Base-by-base conservation (phyloP, 2,888 invertebrate genomes). In the Alviniconcha strummeri region DNA sequence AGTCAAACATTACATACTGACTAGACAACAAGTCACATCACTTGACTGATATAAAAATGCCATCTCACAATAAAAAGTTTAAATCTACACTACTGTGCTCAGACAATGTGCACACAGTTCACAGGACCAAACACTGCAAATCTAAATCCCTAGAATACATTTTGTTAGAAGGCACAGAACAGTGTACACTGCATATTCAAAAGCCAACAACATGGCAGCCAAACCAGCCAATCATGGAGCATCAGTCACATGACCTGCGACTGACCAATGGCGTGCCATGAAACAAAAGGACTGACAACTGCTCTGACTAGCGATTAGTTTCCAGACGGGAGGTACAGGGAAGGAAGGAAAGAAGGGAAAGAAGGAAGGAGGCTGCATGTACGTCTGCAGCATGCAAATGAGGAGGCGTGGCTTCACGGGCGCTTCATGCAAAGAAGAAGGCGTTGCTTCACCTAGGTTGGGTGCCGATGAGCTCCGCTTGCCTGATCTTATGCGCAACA, bases 391-490 rank as follows among this genome's bases (percentile, higher is more conserved):
- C 83, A 81, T 80, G 82, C 83, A 64, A 80, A 36, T 19, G 60
- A 56, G 71, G 69, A 78, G 79, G 69, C 52, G 60, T 60, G 54
- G 78, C 77, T n/a, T 11, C 17, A 17, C 52, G 55, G 71, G n/a
- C 67, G 76, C 82, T 60, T 71, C 84, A 83, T 84, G 84, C 84
- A 74, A 83, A 81, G 69, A 55, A 84, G 64, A 80, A 85, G 75
- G 82, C 83, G 76, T 74, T 87, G 89, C 89, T 86, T 94, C 94
- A 97, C 97, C 97, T 97, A 98, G 95, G 95, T 97, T 97, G 92
- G 98, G 98, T 94, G 97, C 97, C 92, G 97, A 97, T 93, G 96
- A 96, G 94, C 97, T 97, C 94, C 95, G 95, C 95, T 95, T 95
- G 91, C 95, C 95, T 94, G 95, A 92, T 89, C 92, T 93, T 88